Conservation (phyloP, 2,888 invertebrate species). For the Seira musarum region DNA sequence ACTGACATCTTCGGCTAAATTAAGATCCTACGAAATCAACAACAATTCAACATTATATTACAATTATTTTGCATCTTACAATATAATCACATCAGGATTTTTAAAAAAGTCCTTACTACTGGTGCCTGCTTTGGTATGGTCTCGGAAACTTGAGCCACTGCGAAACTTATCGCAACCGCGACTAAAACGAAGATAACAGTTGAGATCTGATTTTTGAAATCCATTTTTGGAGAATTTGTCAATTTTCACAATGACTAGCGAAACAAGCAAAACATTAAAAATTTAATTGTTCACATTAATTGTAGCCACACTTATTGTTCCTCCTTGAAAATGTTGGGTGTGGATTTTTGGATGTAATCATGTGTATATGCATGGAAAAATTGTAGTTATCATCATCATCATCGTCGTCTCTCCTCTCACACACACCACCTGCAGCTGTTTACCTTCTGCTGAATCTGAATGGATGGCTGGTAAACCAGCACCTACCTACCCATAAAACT, state of each 20-base stretch:
- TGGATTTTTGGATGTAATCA: neutral
- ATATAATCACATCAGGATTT: no score
- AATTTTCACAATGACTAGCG: conserved; percentile 14
- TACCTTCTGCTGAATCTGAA: no score
- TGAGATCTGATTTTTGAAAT: conserved; percentile 22
- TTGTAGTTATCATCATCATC: neutral
- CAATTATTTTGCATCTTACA: no score
- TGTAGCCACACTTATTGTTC: neutral
- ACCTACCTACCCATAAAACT: no score
- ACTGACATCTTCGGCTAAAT: conserved; percentile 71
- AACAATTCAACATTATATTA: no score
- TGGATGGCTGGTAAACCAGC: no score
- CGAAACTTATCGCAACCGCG: conserved; percentile 12
- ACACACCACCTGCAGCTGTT: neutral
- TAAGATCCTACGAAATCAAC: conserved; percentile 50
- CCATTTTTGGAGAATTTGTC: neutral
- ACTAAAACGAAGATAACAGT: conserved; percentile 24
- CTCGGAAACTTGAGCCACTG: conserved; percentile 41
- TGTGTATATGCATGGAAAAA: neutral
- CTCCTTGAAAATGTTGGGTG: conserved; percentile 11
- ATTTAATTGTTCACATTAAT: neutral
- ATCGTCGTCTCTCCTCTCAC: neutral
- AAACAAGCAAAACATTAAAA: neutral
- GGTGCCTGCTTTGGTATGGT: no score
- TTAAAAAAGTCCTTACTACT: no score